Percentiles rank a stretch among this genome's conserved stretches.
Conservation (phyloP, 1,140 invertebrate species). For the Apis cerana region DNA sequence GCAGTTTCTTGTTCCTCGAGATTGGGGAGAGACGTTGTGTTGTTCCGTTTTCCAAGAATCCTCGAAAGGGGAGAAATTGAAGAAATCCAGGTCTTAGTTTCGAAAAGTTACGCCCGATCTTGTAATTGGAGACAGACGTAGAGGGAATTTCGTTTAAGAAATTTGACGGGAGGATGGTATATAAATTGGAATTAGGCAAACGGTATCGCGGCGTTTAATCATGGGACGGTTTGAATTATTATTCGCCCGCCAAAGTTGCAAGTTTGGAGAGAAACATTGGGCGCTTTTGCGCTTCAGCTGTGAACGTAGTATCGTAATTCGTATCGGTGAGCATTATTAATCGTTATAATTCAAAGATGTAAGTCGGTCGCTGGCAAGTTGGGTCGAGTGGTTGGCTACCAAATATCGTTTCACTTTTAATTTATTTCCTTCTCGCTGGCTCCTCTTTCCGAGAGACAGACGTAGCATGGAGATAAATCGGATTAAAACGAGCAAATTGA, state of each 20-base stretch:
- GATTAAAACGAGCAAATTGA: too few relatives aligned
- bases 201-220: neutral
- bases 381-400: neutral
- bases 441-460: too few relatives aligned
- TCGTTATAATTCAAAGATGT: neutral
- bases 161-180: neutral
- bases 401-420: neutral
- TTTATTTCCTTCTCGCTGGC: neutral
- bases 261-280: too few relatives aligned
- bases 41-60: neutral
- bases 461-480: too few relatives aligned
- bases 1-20: neutral
- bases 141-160: neutral
- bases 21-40: too few relatives aligned
- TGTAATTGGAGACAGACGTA: neutral
- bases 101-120: neutral
- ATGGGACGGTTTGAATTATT: neutral
- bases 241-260: neutral
- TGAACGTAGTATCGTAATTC: neutral
- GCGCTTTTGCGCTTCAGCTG: too few relatives aligned
- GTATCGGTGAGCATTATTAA: conserved; percentile 1
- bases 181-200: conserved; percentile 1
- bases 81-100: neutral
- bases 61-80: too few relatives aligned
- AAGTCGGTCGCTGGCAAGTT: neutral